These are phyloP conservation scores for Melopsittacus undulatus DNA, from an alignment of 2,797 vertebrate genomes.

Conservation along the genomic window DNA sequence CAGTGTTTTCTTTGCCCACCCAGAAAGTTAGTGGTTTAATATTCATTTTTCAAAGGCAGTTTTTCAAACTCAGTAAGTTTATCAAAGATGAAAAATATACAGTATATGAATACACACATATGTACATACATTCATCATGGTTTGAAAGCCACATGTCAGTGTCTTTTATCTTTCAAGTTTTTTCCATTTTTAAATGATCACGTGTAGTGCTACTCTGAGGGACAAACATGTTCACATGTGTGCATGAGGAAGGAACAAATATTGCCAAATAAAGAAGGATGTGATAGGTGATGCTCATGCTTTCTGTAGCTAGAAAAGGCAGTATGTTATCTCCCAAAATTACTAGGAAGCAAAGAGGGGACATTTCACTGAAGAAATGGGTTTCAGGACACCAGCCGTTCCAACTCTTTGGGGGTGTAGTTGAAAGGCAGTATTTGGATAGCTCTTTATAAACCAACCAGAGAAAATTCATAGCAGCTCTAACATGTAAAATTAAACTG, in stretches of 20 bases:
- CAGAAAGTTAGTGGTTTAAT: conserved; percentile 5
- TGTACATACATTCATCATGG: no score
- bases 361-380: background rate
- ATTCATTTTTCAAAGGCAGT: background rate
- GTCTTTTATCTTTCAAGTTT: background rate
- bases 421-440: background rate
- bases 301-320: background rate
- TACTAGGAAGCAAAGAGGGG: background rate
- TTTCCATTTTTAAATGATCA: background rate
- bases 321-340: background rate
- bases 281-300: background rate
- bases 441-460: background rate
- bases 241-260: background rate
- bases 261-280: rapidly evolving
- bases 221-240: rapidly evolving
- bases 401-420: background rate
- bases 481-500: background rate
- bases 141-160: background rate
- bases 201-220: background rate
- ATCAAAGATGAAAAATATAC: background rate
- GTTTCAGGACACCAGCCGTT: background rate
- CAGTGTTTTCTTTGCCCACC: background rate
- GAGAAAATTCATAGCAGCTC: background rate
- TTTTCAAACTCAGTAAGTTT: background rate
- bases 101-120: rapidly evolving